Evolutionary conservation across 2,888 invertebrate genomes (phyloP), one percentile per base, ranked within the genome.

Genomic region (Tanytarsus gracilentus): DNA sequence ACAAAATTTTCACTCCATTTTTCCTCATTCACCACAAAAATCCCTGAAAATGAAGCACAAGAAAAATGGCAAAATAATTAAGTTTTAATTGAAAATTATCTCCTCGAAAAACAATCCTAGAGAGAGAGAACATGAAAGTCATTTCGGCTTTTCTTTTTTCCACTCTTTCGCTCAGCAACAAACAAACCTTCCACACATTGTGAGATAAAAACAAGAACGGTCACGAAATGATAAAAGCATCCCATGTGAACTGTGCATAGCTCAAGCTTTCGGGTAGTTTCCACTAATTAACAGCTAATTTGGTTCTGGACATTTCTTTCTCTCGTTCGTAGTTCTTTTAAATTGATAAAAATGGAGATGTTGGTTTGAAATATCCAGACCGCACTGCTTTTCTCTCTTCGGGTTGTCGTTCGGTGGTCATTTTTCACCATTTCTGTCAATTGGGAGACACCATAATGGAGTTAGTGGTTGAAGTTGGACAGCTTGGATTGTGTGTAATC

Each of bases 81-180:
- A 53, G 53, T 53, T 53, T 53, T 53, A 53, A 53, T 53, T 53
- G 53, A 53, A 53, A 53, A 53, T 53, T 53, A 53, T 53, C 53
- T 53, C 36, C 53, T 39, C 27, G 36, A 53, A 36, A 33, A 16
- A 7, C 14, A 23, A 18, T 23, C 18, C 9, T 23, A 44, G 4
- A 4, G 8, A 44, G 23, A 44, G 23, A 44, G 23, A 5, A 21
- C 21, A 44, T 44, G 44, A 44, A 44, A 44, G 44, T 44, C 44
- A 44, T 44, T 44, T 44, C 23, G 16, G 44, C 9, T 44, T 44
- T 49, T n/a, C 49, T 25, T 26, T 25, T 14, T 11, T 49, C 49
- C 26, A 11, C 25, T 14, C 49, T 27, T 8, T 26, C 25, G 16
- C 11, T 25, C 14, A 49, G 11, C 49, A 49, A 25, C 25, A 49